Conservation (phyloP, 2,888 invertebrate species). For the Pseudanteris insignis region DNA sequence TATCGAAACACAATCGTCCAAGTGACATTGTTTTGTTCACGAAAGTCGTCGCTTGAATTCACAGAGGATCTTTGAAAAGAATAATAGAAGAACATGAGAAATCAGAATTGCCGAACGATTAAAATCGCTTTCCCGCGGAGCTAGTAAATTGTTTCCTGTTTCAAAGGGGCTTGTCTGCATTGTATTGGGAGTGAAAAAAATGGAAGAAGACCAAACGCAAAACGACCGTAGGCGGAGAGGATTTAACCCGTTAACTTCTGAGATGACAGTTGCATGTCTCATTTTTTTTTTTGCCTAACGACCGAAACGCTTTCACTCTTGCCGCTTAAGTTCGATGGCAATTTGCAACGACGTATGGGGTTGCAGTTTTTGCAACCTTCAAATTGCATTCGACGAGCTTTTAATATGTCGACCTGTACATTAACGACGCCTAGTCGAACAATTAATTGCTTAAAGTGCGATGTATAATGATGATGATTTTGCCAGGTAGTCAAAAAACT, state of each 20-base stretch:
- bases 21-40: conserved; percentile 46
- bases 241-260: conserved; percentile 22
- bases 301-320: conserved; percentile 58
- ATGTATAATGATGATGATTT: too few species aligned
- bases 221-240: conserved; percentile 32
- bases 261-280: conserved; percentile 41
- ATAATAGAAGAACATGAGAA: conserved; percentile 44
- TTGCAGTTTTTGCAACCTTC: too few species aligned
- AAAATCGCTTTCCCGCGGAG: conserved; percentile 54
- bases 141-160: conserved; percentile 49
- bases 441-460: too few species aligned
- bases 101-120: conserved; percentile 48
- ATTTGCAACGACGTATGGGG: conserved; percentile 14
- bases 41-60: conserved; percentile 46
- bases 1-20: conserved; percentile 35
- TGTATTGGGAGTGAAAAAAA: conserved; percentile 33
- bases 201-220: conserved; percentile 43
- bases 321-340: conserved; percentile 25
- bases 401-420: too few species aligned
- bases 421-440: too few species aligned
- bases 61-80: conserved; percentile 43
- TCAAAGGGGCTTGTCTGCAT: conserved; percentile 39
- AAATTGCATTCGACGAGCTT: too few species aligned
- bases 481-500: too few species aligned
- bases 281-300: conserved; percentile 23